Conservation (phyloP, 2,888 invertebrate genomes). For the Coecobrya sp. region DNA sequence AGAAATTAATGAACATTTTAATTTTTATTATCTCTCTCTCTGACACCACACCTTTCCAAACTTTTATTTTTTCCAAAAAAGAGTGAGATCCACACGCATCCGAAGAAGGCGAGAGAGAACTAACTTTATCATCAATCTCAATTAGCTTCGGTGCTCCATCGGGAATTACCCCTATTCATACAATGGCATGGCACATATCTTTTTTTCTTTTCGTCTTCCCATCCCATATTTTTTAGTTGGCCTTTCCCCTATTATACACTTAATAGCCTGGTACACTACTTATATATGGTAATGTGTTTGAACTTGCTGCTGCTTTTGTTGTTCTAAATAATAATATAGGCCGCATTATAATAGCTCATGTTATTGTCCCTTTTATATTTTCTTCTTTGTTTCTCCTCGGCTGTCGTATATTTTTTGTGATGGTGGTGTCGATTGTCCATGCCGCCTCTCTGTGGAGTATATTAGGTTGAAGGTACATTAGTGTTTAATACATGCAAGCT, state of each 20-base stretch:
- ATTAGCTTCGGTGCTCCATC: constrained; percentile 75
- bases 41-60: constrained; percentile 67
- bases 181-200: background rate
- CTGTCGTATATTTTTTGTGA: constrained; percentile 51
- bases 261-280: constrained; percentile 42
- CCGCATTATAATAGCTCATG: constrained; percentile 12
- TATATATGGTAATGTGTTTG: constrained; percentile 33
- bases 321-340: constrained; percentile 20
- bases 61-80: constrained; percentile 15
- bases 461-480: constrained; percentile 21
- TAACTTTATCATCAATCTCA: constrained; percentile 77
- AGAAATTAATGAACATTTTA: constrained; percentile 79
- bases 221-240: background rate
- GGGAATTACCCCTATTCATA: constrained; percentile 67
- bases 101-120: background rate
- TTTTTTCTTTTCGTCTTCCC: background rate
- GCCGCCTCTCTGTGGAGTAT: constrained; percentile 24
- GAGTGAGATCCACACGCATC: background rate
- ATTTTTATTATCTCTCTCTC: constrained; percentile 71
- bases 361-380: constrained; percentile 24
- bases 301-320: constrained; percentile 37
- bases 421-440: constrained; percentile 60
- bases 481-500: constrained; percentile 46
- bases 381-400: constrained; percentile 47
- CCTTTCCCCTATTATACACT: constrained; percentile 35